Evolutionary conservation across 2,113 vertebrate species (phyloP), one percentile per base, ranked within the genome.

Genomic region (Sigmodon hispidus): DNA sequence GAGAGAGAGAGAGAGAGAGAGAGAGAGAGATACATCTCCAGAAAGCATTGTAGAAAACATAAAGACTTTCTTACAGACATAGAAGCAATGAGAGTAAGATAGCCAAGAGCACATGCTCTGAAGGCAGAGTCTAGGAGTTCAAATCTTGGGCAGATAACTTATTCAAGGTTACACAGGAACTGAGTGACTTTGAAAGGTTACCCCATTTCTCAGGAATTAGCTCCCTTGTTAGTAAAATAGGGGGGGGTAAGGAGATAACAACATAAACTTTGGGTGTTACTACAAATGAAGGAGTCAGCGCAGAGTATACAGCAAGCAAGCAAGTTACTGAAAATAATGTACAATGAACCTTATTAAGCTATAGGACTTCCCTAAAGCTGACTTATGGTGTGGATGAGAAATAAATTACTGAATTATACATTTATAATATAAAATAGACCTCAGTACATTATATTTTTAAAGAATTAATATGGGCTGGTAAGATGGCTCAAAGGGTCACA

Each of bases 181-280:
- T 21, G 2, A 1, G 34, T 36, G 24, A n/a, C 43, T 36, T 86
- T 45, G 83, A n/a, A 40, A 21, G 65, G 67, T 83, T 36, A 31
- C 48, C 40, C 57, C n/a, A 22, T 7, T 65, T n/a, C 48, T 36
- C 15, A 1, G 11, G 31, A 31, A 34, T 76, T 83, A 11, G 7
- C 89, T 76, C 26, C 57, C 6, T 61, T 24, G 9, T 17, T 55
- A 48, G 34, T 26, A 26, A 70, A 90, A 73, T 13, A 26, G 19
- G 3, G 21, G 1, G 19, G 3, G 21, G 1, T 45, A 11, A 4
- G 19, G 2, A 9, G 40, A 17, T 29, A 59, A 17, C 15, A 55
- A 48, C 19, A 70, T 24, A 34, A 48, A 4, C 9, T 57, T 5
- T 36, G 67, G 76, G 26, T 34, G 40, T 65, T 11, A 2, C 31